These are phyloP conservation scores for Drosophila fungiperda DNA, from an alignment of 2,888 invertebrate genomes.

Conservation along the genomic window DNA sequence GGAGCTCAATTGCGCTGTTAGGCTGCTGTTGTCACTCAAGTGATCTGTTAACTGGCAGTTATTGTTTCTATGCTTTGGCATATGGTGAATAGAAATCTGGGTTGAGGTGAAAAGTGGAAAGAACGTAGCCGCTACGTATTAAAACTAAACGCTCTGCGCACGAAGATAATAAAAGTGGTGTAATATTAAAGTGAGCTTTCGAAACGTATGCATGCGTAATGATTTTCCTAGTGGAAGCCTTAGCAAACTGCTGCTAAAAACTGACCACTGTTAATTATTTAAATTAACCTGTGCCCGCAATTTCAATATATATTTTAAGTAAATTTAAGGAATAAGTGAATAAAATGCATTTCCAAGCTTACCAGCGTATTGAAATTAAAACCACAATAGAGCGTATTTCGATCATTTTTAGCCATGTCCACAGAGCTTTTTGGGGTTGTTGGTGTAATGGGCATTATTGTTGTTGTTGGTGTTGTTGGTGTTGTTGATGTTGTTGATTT, in stretches of 20 bases:
- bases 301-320: not conserved
- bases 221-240: slow-evolving; percentile 3
- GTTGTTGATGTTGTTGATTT: slow-evolving; percentile 27
- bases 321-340: not conserved
- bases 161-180: slow-evolving; percentile 18
- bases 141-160: slow-evolving; percentile 4
- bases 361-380: slow-evolving; percentile 79
- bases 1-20: slow-evolving; percentile 23
- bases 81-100: slow-evolving; percentile 6
- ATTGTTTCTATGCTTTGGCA: not conserved
- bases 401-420: slow-evolving; percentile 25
- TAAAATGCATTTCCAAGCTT: slow-evolving; percentile 51
- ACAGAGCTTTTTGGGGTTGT: slow-evolving; percentile 13
- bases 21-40: slow-evolving; percentile 9
- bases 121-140: not conserved
- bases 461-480: not conserved
- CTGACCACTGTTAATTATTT: not conserved
- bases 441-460: slow-evolving; percentile 6
- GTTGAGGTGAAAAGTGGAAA: slow-evolving; percentile 6
- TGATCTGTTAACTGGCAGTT: slow-evolving; percentile 17
- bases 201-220: not conserved
- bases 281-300: slow-evolving; percentile 26
- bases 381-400: slow-evolving; percentile 36
- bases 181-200: slow-evolving; percentile 7
- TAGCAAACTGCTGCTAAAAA: too few relatives aligned